Conservation (phyloP, 2,888 invertebrate species). For the Lobophora halterata region DNA sequence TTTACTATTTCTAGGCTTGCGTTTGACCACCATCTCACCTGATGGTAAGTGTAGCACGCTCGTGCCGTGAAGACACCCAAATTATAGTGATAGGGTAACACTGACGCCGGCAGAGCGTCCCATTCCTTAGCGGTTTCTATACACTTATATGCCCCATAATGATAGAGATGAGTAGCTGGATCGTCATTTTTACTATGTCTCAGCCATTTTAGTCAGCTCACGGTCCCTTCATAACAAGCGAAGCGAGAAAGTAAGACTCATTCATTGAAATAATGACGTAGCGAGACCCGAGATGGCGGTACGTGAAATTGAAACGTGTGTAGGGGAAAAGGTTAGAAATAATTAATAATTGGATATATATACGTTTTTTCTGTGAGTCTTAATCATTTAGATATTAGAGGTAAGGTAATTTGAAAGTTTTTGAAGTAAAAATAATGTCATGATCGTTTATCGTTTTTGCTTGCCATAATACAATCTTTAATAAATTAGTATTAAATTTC, state of each 20-base stretch:
- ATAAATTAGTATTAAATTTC: too few species aligned
- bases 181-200: constrained; percentile 8
- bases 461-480: too few species aligned
- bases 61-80: background rate
- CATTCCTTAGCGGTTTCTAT: too few species aligned
- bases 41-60: background rate
- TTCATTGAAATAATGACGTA: constrained; percentile 56
- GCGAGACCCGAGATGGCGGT: constrained; percentile 31
- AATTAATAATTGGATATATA: too few species aligned
- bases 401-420: too few species aligned
- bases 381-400: too few species aligned
- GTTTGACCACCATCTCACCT: too few species aligned
- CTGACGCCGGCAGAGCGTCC: too few species aligned
- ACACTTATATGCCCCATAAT: background rate
- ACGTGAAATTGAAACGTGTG: constrained; percentile 23
- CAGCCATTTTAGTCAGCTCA: constrained; percentile 27
- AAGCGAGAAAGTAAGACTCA: constrained; percentile 49
- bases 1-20: too few species aligned
- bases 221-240: constrained; percentile 40
- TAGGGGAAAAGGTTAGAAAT: constrained; percentile 4
- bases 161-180: constrained; percentile 3
- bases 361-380: too few species aligned
- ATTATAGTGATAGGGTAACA: background rate
- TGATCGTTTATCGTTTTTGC: too few species aligned
- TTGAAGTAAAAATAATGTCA: too few species aligned